phyloP scores from a whole-genome alignment of 2,797 vertebrate species.

The Melanogrammus aeglefinus region DNA sequence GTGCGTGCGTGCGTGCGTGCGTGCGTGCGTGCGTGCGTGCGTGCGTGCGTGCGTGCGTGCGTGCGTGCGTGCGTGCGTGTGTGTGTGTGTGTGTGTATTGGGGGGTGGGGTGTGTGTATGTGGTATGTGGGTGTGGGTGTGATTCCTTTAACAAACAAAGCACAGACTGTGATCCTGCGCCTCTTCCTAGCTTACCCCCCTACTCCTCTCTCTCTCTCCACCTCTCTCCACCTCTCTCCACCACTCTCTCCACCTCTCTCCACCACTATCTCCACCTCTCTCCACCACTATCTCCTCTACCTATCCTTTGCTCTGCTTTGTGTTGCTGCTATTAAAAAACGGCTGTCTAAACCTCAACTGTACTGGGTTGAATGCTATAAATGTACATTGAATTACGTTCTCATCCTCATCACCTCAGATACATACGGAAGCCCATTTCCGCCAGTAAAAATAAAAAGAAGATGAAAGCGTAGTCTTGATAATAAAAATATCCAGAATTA shows the following conservation, averaged over 20 bases:
- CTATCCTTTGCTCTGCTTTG: background rate
- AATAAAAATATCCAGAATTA: too few relatives aligned
- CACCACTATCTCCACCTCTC: background rate
- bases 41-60: too few relatives aligned
- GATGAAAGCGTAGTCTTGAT: too few relatives aligned
- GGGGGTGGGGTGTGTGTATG: too few relatives aligned
- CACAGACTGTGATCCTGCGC: background rate
- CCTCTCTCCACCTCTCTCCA: background rate
- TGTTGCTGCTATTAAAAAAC: background rate
- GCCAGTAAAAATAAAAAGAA: too few relatives aligned
- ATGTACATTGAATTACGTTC: background rate
- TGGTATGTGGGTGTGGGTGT: too few relatives aligned
- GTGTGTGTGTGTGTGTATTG: background rate
- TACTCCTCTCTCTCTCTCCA: too few relatives aligned
- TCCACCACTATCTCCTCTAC: background rate
- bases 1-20: too few relatives aligned
- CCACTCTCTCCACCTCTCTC: background rate
- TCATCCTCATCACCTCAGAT: background rate
- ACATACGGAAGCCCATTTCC: too few relatives aligned
- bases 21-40: too few relatives aligned
- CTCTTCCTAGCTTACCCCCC: background rate
- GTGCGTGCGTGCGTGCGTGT: too few relatives aligned
- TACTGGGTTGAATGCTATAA: background rate
- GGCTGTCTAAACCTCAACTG: background rate
- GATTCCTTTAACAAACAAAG: background rate